Evolutionary conservation across 2,888 invertebrate species (phyloP), one percentile per base, ranked within the genome.

Genomic region (Ferdinandea cuprea): DNA sequence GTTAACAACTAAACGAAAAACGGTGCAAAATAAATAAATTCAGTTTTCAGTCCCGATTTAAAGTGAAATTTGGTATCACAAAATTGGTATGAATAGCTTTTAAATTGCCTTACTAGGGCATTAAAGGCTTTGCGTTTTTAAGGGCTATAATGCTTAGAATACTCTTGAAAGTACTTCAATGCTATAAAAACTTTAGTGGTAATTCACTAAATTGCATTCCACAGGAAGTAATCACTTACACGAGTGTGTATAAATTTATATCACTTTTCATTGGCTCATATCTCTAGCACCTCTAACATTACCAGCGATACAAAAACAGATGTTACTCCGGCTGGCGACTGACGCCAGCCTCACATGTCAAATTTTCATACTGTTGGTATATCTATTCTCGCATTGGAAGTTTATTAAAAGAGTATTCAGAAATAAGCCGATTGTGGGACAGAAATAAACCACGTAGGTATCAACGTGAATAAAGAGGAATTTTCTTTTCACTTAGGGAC

Each of bases 401-500:
- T 76, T 44, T 52, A 52, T 68, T n/a, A 68, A 37, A 54, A 28
- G 21, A 30, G 37, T 30, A 21, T 35, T 63, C 44, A 21, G 19
- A 58, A 58, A 58, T 44, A 56, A 66, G 50, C 56, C 42, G 58
- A 58, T 65, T 69, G 42, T 59, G 54, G 8, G 52, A 63, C 72
- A 2, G 63, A 69, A 69, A 69, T 65, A 78, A 78, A 72, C 50
- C 30, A 46, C 19, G n/a, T n/a, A n/a, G 3, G 35, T 15, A 19
- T 37, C 65, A 65, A 40, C 30, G 9, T 5, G 9, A 13, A 50
- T 9, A 5, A 30, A 17, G 21, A 7, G 17, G 37, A 48, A 66
- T 19, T 65, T 56, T 11, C 15, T 3, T 50, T 58, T 5, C n/a
- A 1, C 54, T 44, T 25, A 37, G 61, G 30, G 50, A 63, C 42